Evolutionary conservation across 2,113 vertebrate genomes (phyloP).

Genomic region (Pseudopodoces humilis): DNA sequence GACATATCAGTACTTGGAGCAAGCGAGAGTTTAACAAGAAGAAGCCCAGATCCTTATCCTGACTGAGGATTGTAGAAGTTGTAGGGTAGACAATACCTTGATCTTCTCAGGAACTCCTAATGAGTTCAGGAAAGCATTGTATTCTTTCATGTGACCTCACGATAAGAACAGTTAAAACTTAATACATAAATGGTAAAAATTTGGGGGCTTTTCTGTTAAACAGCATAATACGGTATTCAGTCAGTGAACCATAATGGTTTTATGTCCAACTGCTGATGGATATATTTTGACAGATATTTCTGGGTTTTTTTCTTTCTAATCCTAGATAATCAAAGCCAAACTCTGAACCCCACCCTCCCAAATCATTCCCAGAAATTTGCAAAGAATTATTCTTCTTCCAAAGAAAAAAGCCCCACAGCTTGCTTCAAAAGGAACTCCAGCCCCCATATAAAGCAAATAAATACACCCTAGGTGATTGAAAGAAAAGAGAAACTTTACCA

Average conservation of each 20-base stretch:
- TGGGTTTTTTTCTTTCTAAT: background rate
- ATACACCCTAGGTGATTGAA: background rate
- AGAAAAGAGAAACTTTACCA: background rate
- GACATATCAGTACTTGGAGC: background rate
- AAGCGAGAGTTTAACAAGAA: background rate
- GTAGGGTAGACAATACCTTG: background rate
- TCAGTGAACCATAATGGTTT: background rate
- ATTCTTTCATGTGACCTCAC: background rate
- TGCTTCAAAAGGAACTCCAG: background rate
- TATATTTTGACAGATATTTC: background rate
- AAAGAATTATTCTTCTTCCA: background rate
- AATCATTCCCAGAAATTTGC: background rate
- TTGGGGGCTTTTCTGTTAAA: background rate
- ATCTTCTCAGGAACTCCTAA: background rate
- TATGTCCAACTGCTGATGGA: background rate
- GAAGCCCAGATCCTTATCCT: background rate
- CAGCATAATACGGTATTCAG: background rate
- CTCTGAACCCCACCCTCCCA: background rate
- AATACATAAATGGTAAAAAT: background rate
- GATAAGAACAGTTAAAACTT: slow-evolving; percentile 1
- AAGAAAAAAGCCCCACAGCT: background rate
- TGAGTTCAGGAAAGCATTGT: slow-evolving; percentile 10
- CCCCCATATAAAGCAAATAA: background rate
- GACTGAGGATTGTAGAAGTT: background rate
- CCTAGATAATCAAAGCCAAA: background rate